Evolutionary conservation across 1,140 invertebrate species (phyloP).

Genomic region (silkworm (Bombyx mori)): ASM3026992v2 NC_085120.1:9311501-9312000

Average conservation of each 20-base stretch:
- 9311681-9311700: slow-evolving; percentile 30
- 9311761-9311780: slow-evolving; percentile 53
- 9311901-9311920: too few relatives aligned
- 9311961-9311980: too few relatives aligned
- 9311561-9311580: background rate
- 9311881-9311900: slow-evolving; percentile 37
- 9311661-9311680: slow-evolving; percentile 47
- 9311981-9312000: too few relatives aligned
- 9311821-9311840: slow-evolving; percentile 54
- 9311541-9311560: too few relatives aligned
- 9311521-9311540: too few relatives aligned
- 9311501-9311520: too few relatives aligned
- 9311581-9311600: background rate
- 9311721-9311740: slow-evolving; percentile 45
- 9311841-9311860: slow-evolving; percentile 64
- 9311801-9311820: slow-evolving; percentile 51
- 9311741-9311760: slow-evolving; percentile 62
- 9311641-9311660: slow-evolving; percentile 15
- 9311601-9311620: slow-evolving; percentile 15
- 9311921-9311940: too few relatives aligned
- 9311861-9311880: slow-evolving; percentile 55
- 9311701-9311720: slow-evolving; percentile 43
- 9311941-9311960: too few relatives aligned
- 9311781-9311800: slow-evolving; percentile 62
- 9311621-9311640: background rate